Percentiles rank a stretch among this genome's conserved stretches.
phyloP scores from a whole-genome alignment of 2,113 vertebrate species.

The Rafetus swinhoei region DNA sequence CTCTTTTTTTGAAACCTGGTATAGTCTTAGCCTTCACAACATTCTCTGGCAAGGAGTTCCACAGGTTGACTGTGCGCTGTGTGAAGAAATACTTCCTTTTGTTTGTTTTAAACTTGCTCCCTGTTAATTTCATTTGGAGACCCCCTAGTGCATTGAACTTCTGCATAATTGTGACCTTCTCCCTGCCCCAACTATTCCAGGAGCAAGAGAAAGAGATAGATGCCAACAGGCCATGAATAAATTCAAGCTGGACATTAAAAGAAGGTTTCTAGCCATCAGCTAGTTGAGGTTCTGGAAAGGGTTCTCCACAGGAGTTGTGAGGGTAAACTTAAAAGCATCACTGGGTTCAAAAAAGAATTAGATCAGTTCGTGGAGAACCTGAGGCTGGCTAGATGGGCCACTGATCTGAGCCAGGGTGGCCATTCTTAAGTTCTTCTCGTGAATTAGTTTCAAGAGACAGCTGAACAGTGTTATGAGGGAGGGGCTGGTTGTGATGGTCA shows the following conservation, averaged over 20 bases:
- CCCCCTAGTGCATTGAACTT: neutral
- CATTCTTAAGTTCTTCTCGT: neutral
- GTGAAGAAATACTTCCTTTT: no score
- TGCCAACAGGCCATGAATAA: neutral
- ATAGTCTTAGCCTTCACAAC: no score
- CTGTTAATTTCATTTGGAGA: no score
- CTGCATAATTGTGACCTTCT: neutral
- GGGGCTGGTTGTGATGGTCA: neutral
- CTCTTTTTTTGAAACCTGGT: no score
- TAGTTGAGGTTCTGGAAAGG: neutral
- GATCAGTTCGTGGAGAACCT: neutral
- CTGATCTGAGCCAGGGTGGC: neutral
- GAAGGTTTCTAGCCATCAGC: neutral
- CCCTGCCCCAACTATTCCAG: neutral
- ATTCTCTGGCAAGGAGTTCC: no score
- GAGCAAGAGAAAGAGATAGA: neutral
- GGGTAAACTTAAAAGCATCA: neutral
- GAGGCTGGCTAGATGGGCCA: neutral
- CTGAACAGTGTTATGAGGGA: neutral
- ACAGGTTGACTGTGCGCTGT: no score
- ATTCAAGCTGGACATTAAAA: neutral
- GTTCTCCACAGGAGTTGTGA: neutral
- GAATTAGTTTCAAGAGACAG: neutral
- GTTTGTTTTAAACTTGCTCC: no score
- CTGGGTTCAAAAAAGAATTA: neutral